phyloP scores from a whole-genome alignment of 2,113 vertebrate species.

The Raja brachyura region DNA sequence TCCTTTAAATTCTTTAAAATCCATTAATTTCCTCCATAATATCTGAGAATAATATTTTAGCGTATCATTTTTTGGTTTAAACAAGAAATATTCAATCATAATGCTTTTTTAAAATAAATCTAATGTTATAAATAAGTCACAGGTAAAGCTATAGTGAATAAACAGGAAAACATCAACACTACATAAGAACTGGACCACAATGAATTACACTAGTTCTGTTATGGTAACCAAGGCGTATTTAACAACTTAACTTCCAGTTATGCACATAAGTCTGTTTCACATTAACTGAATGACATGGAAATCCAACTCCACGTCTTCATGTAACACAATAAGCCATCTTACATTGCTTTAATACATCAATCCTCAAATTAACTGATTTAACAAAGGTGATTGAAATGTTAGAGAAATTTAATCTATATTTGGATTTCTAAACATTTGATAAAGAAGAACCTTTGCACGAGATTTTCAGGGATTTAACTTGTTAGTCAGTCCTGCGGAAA shows the following conservation, averaged over 20 bases:
- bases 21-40: not conserved
- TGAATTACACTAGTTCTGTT: not conserved
- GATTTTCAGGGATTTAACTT: not conserved
- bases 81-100: not conserved
- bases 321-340: constrained; percentile 17
- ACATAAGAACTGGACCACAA: not conserved
- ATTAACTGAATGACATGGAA: constrained; percentile 12
- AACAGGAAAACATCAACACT: not conserved
- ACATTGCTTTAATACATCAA: constrained; percentile 5
- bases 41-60: not conserved
- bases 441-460: not conserved
- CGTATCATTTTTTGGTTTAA: not conserved
- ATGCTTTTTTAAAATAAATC: not conserved
- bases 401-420: constrained; percentile 1
- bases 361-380: constrained; percentile 30
- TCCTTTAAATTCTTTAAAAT: not conserved
- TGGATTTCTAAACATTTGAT: constrained; percentile 23
- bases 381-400: constrained; percentile 21
- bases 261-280: constrained; percentile 11
- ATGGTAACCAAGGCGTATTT: constrained; percentile 1
- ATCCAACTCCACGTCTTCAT: not conserved
- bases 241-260: not conserved
- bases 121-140: not conserved
- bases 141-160: no score
- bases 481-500: not conserved